Evolutionary conservation across 2,797 vertebrate genomes (phyloP), one percentile per base, ranked within the genome.

Genomic region (Florisuga fusca): DNA sequence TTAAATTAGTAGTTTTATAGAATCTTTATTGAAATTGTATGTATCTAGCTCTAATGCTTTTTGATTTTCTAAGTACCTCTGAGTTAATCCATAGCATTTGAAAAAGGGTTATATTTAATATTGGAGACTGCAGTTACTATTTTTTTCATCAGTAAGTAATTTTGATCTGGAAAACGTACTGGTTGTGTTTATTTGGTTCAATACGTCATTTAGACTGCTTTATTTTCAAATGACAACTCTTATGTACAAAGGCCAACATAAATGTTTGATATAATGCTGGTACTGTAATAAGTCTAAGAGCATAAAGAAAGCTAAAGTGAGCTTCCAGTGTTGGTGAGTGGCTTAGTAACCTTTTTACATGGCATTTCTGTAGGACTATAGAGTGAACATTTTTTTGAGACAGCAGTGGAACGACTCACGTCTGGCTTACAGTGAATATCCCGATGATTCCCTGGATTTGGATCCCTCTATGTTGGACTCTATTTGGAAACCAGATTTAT

Each of bases 401-500:
- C 99, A 99, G 98, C 99, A 99, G 95, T 99, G 99, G 99, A 99
- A 99, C 38, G 99, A 99, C 95, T 99, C 99, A 29, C 98, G 99
- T 41, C 97, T 99, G 96, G 98, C 99, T 33, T 99, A 99, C 89
- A 99, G 99, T 1, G 99, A 99, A 97, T 99, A 99, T 94, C 99
- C 99, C 0, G 99, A 99, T 92, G 99, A 99, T 87, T 99, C 99
- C 34, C 97, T 99, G 87, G 99, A 99, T 97, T 98, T 99, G 97
- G 99, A 99, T 97, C 99, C 99, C 14, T 99, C 99, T 84, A 99
- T 99, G 99, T 80, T 99, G 97, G 99, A 99, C 97, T 99, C 99
- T 93, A 99, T 99, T 96, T 99, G 99, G 99, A 99, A 99, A 95
- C 99, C 99, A 0, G 99, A 99, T 97, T 98, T 99, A 93, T 99